Evolutionary conservation across 2,888 invertebrate genomes (phyloP).

Genomic region (Drosophila pseudotakahashii): DNA sequence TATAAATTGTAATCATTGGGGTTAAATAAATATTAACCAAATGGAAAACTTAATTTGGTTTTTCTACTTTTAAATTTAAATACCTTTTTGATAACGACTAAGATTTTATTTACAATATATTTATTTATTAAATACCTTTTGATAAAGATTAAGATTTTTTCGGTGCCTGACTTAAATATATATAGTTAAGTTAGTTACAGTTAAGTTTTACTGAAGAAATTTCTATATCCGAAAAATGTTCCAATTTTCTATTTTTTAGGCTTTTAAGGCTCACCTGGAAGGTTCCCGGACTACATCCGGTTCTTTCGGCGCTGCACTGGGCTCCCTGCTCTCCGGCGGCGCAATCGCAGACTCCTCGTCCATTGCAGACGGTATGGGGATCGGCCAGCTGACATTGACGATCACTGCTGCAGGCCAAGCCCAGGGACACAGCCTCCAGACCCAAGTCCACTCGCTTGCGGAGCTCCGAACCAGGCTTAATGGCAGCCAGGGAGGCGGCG

Average conservation of each 20-base stretch:
- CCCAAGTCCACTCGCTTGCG: constrained; percentile 84
- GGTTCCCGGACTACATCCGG: constrained; percentile 93
- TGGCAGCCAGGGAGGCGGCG: constrained; percentile 33
- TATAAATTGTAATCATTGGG: too few species aligned
- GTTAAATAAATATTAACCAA: too few species aligned
- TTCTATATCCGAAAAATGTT: too few species aligned
- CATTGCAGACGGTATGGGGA: constrained; percentile 89
- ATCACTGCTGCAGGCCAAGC: constrained; percentile 90
- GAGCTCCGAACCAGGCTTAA: constrained; percentile 74
- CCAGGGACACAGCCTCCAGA: constrained; percentile 88
- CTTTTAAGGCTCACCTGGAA: constrained; percentile 86
- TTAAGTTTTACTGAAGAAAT: too few species aligned
- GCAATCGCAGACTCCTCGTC: constrained; percentile 89
- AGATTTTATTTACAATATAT: too few species aligned
- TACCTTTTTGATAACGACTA: too few species aligned
- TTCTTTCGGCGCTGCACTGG: constrained; percentile 89
- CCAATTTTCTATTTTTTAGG: not conserved
- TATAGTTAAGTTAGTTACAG: too few species aligned
- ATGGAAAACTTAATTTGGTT: too few species aligned
- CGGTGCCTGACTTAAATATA: too few species aligned
- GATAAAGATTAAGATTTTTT: too few species aligned
- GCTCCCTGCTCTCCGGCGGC: constrained; percentile 85
- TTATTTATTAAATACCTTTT: too few species aligned
- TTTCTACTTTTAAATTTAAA: too few species aligned
- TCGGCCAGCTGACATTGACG: constrained; percentile 93